These are phyloP conservation scores for Mimumesa dahlbomi DNA, from an alignment of 2,888 invertebrate species.

Conservation along the genomic window DNA sequence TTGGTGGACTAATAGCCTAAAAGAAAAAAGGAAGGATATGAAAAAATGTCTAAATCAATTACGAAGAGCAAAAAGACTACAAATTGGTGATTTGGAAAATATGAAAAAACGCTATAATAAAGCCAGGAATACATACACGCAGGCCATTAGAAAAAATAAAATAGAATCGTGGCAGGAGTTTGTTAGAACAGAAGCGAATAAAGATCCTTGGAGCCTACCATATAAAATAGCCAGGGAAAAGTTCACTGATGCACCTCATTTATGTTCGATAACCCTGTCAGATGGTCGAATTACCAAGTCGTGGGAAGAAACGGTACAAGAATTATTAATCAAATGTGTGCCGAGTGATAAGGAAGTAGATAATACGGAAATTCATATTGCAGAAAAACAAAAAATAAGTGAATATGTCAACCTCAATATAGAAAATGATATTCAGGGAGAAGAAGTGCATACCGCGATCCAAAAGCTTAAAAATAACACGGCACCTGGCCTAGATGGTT, in stretches of 20 bases:
- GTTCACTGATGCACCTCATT: background rate
- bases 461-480: background rate
- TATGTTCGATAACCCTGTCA: background rate
- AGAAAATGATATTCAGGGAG: background rate
- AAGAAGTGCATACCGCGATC: constrained; percentile 6
- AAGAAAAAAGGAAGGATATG: background rate
- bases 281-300: background rate
- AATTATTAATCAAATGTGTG: background rate
- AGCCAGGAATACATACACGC: background rate
- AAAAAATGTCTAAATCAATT: background rate
- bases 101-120: background rate
- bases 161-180: background rate
- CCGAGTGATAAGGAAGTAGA: background rate
- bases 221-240: constrained; percentile 10
- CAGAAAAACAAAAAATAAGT: background rate
- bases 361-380: background rate
- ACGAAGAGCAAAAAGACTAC: background rate
- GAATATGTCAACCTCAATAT: constrained; percentile 1
- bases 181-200: constrained; percentile 5
- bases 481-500: constrained; percentile 5
- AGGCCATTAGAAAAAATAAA: background rate
- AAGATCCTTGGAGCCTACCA: background rate
- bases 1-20: constrained; percentile 3
- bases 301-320: background rate
- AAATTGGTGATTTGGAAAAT: too few relatives aligned